These are phyloP conservation scores for Bombus waltoni DNA, from an alignment of 1,140 invertebrate species.

Conservation along the genomic window DNA sequence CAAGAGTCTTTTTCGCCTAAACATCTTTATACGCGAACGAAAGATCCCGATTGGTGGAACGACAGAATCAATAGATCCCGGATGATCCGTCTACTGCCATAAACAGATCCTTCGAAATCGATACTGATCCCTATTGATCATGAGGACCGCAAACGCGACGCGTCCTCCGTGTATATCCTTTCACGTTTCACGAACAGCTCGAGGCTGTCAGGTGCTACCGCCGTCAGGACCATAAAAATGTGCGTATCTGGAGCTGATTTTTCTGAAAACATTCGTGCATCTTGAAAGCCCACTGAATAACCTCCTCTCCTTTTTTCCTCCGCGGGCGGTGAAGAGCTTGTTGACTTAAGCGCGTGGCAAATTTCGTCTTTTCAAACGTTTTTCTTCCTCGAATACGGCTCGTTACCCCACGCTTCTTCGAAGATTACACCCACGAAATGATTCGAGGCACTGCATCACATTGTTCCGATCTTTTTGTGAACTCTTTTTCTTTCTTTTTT, in stretches of 20 bases:
- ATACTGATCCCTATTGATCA: conserved; percentile 78
- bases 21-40: conserved; percentile 22
- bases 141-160: conserved; percentile 72
- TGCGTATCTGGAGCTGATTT: conserved; percentile 66
- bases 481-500: neutral
- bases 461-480: conserved; percentile 46
- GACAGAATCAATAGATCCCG: conserved; percentile 61
- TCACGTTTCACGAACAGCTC: conserved; percentile 68
- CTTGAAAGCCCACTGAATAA: conserved; percentile 53
- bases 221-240: conserved; percentile 55
- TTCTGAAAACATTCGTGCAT: conserved; percentile 68
- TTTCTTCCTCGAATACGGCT: conserved; percentile 39
- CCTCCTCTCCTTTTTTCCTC: conserved; percentile 47
- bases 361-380: conserved; percentile 75
- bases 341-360: conserved; percentile 82
- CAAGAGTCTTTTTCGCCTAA: conserved; percentile 47
- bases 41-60: conserved; percentile 36
- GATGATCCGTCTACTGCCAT: conserved; percentile 48
- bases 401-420: conserved; percentile 9
- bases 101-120: conserved; percentile 64
- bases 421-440: conserved; percentile 60
- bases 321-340: conserved; percentile 63
- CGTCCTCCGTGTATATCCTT: conserved; percentile 74
- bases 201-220: conserved; percentile 76
- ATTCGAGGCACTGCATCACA: conserved; percentile 16